Evolutionary conservation across 2,888 invertebrate genomes (phyloP), one percentile per base, ranked within the genome.

Genomic region (Lasiommata megera): DNA sequence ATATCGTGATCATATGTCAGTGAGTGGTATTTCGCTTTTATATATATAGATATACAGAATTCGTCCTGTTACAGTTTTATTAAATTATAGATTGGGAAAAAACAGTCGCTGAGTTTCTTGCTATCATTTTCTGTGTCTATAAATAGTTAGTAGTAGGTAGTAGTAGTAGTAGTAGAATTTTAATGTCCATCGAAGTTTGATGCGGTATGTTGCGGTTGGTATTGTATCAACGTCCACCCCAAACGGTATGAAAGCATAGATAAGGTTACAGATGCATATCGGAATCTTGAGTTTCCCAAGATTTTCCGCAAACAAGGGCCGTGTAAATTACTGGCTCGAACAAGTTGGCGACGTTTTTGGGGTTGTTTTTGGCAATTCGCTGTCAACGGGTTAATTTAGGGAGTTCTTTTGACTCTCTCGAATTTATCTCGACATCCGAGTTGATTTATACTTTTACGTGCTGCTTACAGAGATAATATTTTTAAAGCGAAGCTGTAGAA

Each of bases 381-480:
- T 83, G 83, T 86, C 85, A 80, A 79, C 82, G 80, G 76, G 80
- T 77, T 80, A 74, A 76, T 83, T 83, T 75, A 76, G 65, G 69
- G 72, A 73, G 70, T 76, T 76, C 67, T 62, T 63, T 65, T 56
- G 61, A 60, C 60, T 65, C 59, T 56, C 23, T 38, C n/a, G 47
- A 12, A 50, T 56, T 58, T 56, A 58, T 48, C 38, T 44, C 14
- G 28, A 23, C 11, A 38, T 17, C 34, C 3, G 18, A 18, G 28
- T 34, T 23, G 36, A 62, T 62, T 62, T 56, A 60, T 55, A 41
- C n/a, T n/a, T n/a, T n/a, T n/a, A n/a, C n/a, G 34, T 9, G 23
- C 23, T 23, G 5, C 23, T 46, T 54, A 46, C 59, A 68, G 69
- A 67, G 68, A 68, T 60, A 28, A 60, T 52, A 44, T 46, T 60